Evolutionary conservation across 2,113 vertebrate species (phyloP), one percentile per base, ranked within the genome.

Genomic region (Cygnus buccinator): DNA sequence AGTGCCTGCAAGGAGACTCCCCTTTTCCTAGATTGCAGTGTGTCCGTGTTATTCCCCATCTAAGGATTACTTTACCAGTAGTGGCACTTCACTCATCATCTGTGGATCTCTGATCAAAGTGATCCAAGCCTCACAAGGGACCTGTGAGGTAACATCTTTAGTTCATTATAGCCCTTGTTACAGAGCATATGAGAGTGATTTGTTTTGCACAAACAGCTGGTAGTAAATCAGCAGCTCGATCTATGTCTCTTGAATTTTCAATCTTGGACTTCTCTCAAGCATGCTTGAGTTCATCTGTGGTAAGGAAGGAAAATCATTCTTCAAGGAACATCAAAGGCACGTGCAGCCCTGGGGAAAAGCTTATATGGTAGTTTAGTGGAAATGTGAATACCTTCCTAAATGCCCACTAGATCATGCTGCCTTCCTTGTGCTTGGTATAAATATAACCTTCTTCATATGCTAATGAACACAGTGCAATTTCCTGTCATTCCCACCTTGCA

Each of bases 371-470:
- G 29, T 70, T 89, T 33, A 52, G 55, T 59, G 58, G 43, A 89
- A 94, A 84, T 55, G 8, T 46, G 66, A 95, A 94, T 66, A 82
- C 41, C 7, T 89, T 84, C 52, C 50, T 81, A 67, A 90, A 94
- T 80, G 67, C 63, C 84, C 81, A 82, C 62, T 90, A 89, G 43
- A 89, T 87, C 80, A 66, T 35, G 50, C 66, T 93, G 77, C 58
- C 20, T 96, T 90, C 71, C 75, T 77, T 88, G 58, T 41, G 70
- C 58, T 94, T 76, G 77, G 33, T 94, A 91, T 93, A 92, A 90
- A 93, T 90, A 87, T 84, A 93, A 41, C n/a, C n/a, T 86, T 95
- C 89, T 93, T 93, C 92, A 93, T 89, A 94, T 94, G 94, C 73
- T 95, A 92, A 93, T 79, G 58, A 93, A 54, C n/a, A 75, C 26